A percentile compares a stretch with the other conserved stretches of the same genome.
These are phyloP conservation scores for Arctia plantaginis DNA, from an alignment of 2,888 invertebrate genomes.

Conservation along the genomic window DNA sequence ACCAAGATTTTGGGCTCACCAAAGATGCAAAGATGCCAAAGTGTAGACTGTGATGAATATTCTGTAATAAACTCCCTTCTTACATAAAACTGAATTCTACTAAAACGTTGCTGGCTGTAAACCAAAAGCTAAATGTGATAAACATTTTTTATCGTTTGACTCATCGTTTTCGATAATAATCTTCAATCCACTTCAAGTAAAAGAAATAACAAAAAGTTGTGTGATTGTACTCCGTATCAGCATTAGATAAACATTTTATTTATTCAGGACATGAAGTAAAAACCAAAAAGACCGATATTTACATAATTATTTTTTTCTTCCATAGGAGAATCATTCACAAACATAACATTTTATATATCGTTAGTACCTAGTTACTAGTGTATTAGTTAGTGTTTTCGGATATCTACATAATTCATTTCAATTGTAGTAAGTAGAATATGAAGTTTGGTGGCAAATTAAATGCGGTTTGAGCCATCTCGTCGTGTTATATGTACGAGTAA, in stretches of 20 bases:
- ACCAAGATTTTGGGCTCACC: no score
- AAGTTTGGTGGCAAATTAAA: neutral
- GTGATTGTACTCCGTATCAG: neutral
- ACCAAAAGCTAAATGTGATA: neutral
- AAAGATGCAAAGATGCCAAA: neutral
- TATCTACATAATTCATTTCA: neutral
- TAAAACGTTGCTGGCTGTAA: neutral
- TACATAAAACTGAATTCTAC: neutral
- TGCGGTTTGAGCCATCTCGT: neutral
- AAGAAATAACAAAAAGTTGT: neutral
- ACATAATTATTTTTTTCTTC: neutral
- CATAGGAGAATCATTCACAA: neutral
- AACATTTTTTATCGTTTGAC: constrained; percentile 1
- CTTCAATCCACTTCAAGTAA: neutral
- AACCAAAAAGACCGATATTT: neutral
- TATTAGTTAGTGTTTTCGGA: neutral
- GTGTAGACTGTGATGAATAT: neutral
- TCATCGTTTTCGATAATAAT: neutral
- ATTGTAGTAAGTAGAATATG: neutral
- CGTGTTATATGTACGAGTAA: neutral
- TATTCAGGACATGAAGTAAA: neutral
- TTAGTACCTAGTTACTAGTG: neutral
- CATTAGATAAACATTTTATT: neutral
- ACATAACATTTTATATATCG: neutral
- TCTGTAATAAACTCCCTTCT: neutral